Evolutionary conservation across 53 echinoderm and acorn worm species (phyloP).

Genomic region (Henricia sp.): DNA sequence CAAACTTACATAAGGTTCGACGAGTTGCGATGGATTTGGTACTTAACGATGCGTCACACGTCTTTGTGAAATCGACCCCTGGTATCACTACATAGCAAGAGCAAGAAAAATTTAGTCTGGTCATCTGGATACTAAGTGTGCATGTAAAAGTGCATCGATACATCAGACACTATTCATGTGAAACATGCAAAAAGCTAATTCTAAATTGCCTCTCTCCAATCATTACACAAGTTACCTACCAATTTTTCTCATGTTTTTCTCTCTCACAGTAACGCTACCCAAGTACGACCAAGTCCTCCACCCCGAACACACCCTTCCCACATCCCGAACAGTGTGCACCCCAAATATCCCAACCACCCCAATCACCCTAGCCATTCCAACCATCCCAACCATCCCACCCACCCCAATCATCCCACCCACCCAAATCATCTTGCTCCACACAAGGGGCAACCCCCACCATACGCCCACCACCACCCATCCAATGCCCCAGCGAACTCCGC

Average conservation of each 20-base stretch:
- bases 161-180: too few relatives aligned
- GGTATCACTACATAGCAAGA: too few relatives aligned
- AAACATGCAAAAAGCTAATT: too few relatives aligned
- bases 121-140: too few relatives aligned
- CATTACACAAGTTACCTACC: not conserved
- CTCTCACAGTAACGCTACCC: slow-evolving; percentile 19
- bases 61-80: too few relatives aligned
- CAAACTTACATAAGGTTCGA: too few relatives aligned
- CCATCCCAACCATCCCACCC: slow-evolving; percentile 45
- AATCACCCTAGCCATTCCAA: too few relatives aligned
- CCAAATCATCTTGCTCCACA: slow-evolving; percentile 44
- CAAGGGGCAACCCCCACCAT: slow-evolving; percentile 50
- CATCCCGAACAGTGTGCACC: slow-evolving; percentile 47
- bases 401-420: slow-evolving; percentile 49
- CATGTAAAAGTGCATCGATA: too few relatives aligned
- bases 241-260: slow-evolving; percentile 4
- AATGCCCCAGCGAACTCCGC: slow-evolving; percentile 39
- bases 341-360: slow-evolving; percentile 58
- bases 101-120: too few relatives aligned
- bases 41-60: too few relatives aligned
- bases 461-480: slow-evolving; percentile 27
- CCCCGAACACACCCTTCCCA: slow-evolving; percentile 48
- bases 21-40: too few relatives aligned
- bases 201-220: not conserved
- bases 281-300: slow-evolving; percentile 30